A percentile compares a stretch with the other conserved stretches of the same genome.
Evolutionary conservation across 2,113 vertebrate genomes (phyloP).

Genomic region (Nycticryphes semicollaris): DNA sequence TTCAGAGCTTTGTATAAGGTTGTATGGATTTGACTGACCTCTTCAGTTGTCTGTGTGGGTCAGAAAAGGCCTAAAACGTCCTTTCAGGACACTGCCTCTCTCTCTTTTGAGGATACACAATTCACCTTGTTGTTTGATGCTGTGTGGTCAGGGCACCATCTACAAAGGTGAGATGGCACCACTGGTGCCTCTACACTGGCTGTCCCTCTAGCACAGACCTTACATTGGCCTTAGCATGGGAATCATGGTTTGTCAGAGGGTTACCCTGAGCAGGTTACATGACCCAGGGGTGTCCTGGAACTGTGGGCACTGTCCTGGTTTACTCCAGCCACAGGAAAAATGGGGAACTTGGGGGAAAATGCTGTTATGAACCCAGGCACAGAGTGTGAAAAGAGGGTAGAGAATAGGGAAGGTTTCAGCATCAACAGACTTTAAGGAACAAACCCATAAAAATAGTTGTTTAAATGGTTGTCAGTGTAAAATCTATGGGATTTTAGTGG

Average conservation of each 20-base stretch:
- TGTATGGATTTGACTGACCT: background rate
- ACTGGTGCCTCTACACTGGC: background rate
- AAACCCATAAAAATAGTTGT: background rate
- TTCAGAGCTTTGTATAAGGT: background rate
- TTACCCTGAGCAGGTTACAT: background rate
- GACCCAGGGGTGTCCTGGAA: background rate
- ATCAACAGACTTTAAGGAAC: background rate
- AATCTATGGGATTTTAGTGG: background rate
- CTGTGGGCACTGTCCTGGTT: background rate
- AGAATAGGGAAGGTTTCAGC: background rate
- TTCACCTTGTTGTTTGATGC: background rate
- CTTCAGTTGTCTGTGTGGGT: background rate
- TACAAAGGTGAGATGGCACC: background rate
- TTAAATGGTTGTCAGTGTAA: background rate
- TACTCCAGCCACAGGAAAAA: background rate
- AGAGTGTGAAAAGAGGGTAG: background rate
- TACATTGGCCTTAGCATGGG: background rate
- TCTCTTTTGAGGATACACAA: background rate
- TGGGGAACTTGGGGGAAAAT: background rate
- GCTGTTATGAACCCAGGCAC: accelerated
- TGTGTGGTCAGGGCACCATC: background rate
- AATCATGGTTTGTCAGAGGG: background rate
- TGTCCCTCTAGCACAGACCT: background rate
- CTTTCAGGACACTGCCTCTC: background rate
- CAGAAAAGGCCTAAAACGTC: background rate